These are phyloP conservation scores for Cantharis rufa DNA, from an alignment of 2,888 invertebrate genomes.

Conservation along the genomic window DNA sequence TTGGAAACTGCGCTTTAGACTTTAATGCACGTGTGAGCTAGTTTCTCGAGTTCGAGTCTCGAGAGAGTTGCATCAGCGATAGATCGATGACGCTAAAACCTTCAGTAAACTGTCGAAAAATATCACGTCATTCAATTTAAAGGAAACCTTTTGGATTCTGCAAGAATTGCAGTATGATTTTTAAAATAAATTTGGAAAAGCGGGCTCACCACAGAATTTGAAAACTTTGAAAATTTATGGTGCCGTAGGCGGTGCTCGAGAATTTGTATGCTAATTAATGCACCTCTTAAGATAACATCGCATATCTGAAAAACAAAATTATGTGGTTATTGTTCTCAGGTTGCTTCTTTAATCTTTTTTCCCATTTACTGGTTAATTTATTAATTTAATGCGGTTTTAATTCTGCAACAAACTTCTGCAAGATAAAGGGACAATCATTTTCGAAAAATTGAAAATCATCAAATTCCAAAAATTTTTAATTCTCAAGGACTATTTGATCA, in stretches of 20 bases:
- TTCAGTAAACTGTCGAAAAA: neutral
- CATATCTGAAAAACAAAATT: neutral
- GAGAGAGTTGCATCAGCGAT: neutral
- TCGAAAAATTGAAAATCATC: no score
- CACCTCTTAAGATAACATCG: neutral
- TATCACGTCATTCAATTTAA: neutral
- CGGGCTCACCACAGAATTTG: no score
- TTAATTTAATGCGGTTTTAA: neutral
- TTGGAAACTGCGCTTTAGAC: neutral
- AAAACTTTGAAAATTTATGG: neutral
- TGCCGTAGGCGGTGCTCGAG: neutral
- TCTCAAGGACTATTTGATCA: no score
- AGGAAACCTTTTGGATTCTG: neutral
- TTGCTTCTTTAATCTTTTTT: neutral
- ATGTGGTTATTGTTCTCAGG: neutral
- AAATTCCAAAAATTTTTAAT: no score
- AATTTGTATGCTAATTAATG: neutral
- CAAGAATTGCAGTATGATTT: no score
- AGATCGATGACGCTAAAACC: neutral
- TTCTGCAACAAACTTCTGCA: no score
- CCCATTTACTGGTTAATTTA: neutral
- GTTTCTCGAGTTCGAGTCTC: neutral
- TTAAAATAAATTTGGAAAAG: neutral
- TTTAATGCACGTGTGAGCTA: neutral
- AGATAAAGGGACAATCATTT: no score